Conservation (phyloP, 2,113 vertebrate genomes). For the Nycticebus coucang region DNA sequence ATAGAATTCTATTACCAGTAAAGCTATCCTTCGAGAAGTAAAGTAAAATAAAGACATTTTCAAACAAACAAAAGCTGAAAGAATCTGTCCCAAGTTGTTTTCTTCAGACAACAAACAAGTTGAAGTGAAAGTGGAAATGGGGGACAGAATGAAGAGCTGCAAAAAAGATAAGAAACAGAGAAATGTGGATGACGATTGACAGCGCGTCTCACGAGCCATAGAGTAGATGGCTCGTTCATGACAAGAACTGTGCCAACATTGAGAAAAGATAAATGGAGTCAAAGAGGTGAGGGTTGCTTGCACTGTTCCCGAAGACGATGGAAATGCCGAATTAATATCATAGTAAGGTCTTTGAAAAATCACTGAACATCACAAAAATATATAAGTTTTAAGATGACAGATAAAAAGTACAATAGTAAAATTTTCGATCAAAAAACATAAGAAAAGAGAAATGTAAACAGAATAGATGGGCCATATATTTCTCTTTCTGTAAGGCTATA, state of each 20-base stretch:
- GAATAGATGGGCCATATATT: neutral
- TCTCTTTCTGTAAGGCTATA: neutral
- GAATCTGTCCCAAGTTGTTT: neutral
- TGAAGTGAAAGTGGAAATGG: neutral
- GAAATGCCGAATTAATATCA: too few species aligned
- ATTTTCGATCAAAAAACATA: neutral
- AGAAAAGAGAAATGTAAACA: neutral
- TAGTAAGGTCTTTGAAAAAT: neutral
- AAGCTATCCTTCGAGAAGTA: neutral
- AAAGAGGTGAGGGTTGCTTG: neutral
- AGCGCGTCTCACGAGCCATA: neutral
- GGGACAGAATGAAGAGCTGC: neutral
- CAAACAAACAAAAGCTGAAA: neutral
- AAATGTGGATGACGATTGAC: neutral
- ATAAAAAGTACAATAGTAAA: neutral
- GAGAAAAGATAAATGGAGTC: rapidly evolving
- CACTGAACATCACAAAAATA: neutral
- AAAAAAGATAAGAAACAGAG: neutral
- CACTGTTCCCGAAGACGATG: neutral
- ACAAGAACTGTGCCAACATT: rapidly evolving
- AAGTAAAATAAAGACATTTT: neutral
- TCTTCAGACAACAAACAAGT: neutral
- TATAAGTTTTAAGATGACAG: neutral
- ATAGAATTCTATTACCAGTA: neutral
- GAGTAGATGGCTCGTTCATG: neutral